Conservation (phyloP, 2,888 invertebrate species). For the Oscheius sp. region DNA sequence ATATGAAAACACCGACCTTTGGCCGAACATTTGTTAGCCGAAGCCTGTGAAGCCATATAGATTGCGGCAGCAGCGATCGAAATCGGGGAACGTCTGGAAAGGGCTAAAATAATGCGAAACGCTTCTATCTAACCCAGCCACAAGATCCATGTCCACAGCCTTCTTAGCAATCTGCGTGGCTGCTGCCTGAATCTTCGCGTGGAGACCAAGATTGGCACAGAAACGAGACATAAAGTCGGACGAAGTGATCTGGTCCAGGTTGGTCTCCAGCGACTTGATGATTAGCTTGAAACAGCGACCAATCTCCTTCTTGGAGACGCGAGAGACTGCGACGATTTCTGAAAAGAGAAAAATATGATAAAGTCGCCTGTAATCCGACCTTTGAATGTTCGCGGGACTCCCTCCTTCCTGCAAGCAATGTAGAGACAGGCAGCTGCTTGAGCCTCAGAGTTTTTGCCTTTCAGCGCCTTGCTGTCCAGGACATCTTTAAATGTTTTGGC, state of each 20-base stretch:
- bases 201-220: constrained; percentile 87
- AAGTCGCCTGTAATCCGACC: constrained; percentile 49
- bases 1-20: constrained; percentile 77
- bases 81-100: constrained; percentile 86
- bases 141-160: constrained; percentile 95
- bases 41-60: constrained; percentile 98
- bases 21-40: constrained; percentile 91
- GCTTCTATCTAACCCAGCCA: constrained; percentile 81
- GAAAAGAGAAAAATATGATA: constrained; percentile 1
- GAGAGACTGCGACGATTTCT: constrained; percentile 97
- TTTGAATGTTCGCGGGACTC: constrained; percentile 95
- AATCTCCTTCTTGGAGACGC: constrained; percentile 96
- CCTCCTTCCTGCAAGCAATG: constrained; percentile 97
- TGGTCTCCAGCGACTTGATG: constrained; percentile 93
- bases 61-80: constrained; percentile 99
- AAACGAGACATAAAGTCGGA: constrained; percentile 94
- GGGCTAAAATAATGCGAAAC: not conserved
- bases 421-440: constrained; percentile 98
- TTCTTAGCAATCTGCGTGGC: constrained; percentile 96
- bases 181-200: constrained; percentile 79
- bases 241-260: constrained; percentile 95
- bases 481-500: constrained; percentile 93
- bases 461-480: constrained; percentile 70
- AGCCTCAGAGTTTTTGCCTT: constrained; percentile 63
- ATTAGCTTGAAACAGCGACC: constrained; percentile 97